These are phyloP conservation scores for Sebastes elongatus DNA, from an alignment of 2,797 vertebrate species.

Conservation along the genomic window DNA sequence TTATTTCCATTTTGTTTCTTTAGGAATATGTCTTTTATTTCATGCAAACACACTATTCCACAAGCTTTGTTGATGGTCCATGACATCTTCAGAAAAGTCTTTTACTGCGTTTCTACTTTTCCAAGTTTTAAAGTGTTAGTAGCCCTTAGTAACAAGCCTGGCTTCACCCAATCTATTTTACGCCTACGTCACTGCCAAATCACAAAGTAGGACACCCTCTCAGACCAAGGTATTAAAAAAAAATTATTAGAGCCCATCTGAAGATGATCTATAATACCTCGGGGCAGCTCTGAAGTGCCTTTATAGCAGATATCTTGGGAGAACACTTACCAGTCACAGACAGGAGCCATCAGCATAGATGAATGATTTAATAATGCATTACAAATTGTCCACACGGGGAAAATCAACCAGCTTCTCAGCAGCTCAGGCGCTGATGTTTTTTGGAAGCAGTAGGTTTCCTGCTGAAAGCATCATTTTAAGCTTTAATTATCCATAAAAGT, in stretches of 20 bases:
- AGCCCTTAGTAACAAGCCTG: neutral
- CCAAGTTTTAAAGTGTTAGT: neutral
- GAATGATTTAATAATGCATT: conserved; percentile 73
- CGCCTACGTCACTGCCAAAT: conserved; percentile 7
- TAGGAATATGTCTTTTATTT: neutral
- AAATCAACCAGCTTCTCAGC: conserved; percentile 44
- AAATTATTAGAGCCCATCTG: conserved; percentile 9
- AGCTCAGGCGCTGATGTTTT: conserved; percentile 26
- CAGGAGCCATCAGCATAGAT: conserved; percentile 63
- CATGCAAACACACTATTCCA: neutral
- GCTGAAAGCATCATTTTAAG: conserved; percentile 19
- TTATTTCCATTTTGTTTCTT: neutral
- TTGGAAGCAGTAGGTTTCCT: conserved; percentile 26
- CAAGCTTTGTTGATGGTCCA: neutral
- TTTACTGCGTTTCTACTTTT: neutral
- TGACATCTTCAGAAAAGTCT: neutral
- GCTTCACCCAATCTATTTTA: conserved; percentile 15
- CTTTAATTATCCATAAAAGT: conserved; percentile 41
- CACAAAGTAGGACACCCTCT: conserved; percentile 19
- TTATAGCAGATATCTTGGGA: conserved; percentile 61
- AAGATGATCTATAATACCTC: conserved; percentile 55
- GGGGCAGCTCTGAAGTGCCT: conserved; percentile 63
- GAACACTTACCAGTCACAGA: conserved; percentile 62
- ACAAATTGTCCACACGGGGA: conserved; percentile 60
- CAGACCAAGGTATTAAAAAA: conserved; percentile 11